These are phyloP conservation scores for Spea hammondii DNA, from an alignment of 2,797 vertebrate genomes.

Conservation along the genomic window DNA sequence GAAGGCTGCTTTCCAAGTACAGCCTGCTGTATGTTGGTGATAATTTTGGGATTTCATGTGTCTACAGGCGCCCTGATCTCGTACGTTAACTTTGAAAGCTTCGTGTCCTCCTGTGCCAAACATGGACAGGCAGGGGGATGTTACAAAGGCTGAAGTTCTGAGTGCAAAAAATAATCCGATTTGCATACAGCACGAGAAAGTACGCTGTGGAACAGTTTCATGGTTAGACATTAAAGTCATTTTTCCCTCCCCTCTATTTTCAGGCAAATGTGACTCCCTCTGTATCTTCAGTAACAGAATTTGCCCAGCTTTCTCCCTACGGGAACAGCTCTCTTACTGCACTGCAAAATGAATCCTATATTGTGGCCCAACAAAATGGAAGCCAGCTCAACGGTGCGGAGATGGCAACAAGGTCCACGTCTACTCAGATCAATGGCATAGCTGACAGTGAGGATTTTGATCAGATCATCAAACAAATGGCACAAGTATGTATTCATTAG, in stretches of 20 bases:
- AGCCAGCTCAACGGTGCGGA: slow-evolving; percentile 68
- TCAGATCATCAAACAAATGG: slow-evolving; percentile 83
- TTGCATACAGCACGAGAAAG: too few relatives aligned
- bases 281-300: slow-evolving; percentile 57
- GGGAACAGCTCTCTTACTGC: slow-evolving; percentile 58
- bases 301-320: slow-evolving; percentile 60
- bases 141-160: background rate
- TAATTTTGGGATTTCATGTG: too few relatives aligned
- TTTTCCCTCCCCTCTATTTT: slow-evolving; percentile 35
- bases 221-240: too few relatives aligned
- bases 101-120: background rate
- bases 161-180: too few relatives aligned
- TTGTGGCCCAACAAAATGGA: slow-evolving; percentile 75
- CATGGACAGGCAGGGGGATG: background rate
- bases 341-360: slow-evolving; percentile 72
- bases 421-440: slow-evolving; percentile 71
- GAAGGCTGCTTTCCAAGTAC: too few relatives aligned
- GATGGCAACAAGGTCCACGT: slow-evolving; percentile 54
- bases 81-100: too few relatives aligned
- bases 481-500: slow-evolving; percentile 75
- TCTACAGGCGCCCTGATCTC: too few relatives aligned
- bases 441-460: slow-evolving; percentile 79
- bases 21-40: too few relatives aligned
- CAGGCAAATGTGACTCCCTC: slow-evolving; percentile 69
- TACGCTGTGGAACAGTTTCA: too few relatives aligned